Evolutionary conservation across 1,140 invertebrate species (phyloP).

Genomic region (Aradophagus sp.): DNA sequence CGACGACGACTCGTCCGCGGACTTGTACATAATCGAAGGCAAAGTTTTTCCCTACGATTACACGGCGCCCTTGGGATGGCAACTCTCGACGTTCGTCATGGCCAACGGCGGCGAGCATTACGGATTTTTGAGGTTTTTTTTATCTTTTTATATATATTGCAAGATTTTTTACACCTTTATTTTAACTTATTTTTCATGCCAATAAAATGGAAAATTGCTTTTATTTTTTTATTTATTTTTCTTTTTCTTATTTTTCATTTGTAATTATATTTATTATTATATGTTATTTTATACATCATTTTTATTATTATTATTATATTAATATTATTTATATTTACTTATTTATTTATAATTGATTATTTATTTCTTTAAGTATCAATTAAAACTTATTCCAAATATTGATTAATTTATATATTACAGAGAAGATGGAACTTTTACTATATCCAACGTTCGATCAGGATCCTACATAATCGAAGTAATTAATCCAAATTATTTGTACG

Average conservation of each 20-base stretch:
- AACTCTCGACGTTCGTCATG: constrained; percentile 84
- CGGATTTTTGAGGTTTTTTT: constrained; percentile 82
- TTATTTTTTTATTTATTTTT: no score
- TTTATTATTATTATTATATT: constrained; percentile 12
- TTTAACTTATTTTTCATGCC: no score
- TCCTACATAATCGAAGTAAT: constrained; percentile 96
- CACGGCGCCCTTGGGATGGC: constrained; percentile 79
- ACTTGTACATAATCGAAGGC: constrained; percentile 85
- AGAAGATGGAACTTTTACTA: constrained; percentile 93
- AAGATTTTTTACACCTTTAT: no score
- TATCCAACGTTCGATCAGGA: constrained; percentile 93
- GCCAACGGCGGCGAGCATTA: constrained; percentile 91
- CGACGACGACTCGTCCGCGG: constrained; percentile 77
- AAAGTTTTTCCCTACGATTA: constrained; percentile 85
- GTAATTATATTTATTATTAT: neutral
- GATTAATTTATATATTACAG: constrained; percentile 69
- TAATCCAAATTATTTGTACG: constrained; percentile 93
- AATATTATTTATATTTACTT: neutral
- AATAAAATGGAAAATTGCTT: no score
- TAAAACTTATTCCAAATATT: neutral
- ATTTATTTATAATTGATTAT: no score
- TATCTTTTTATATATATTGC: no score
- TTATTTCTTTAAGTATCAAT: no score
- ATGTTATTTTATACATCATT: neutral
- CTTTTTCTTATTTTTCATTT: neutral